Percentiles rank a stretch among this genome's conserved stretches.
phyloP scores from a whole-genome alignment of 35 echinoderm and acorn worm species.

The Ophioderma brevispina region DNA sequence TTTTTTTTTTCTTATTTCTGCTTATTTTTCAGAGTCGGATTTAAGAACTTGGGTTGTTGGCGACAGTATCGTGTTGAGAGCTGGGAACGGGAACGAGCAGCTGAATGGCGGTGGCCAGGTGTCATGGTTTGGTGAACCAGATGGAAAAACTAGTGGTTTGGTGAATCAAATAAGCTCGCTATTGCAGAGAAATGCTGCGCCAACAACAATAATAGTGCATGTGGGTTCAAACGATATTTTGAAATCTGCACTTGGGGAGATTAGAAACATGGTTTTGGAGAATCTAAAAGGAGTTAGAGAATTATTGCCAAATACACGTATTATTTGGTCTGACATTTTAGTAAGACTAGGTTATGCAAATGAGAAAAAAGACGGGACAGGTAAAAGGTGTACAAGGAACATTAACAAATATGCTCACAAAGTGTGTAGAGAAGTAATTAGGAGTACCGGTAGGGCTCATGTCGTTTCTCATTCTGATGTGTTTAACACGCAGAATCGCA shows the following conservation, averaged over 20 bases:
- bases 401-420: background rate
- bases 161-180: background rate
- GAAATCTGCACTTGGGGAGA: background rate
- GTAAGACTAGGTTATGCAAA: background rate
- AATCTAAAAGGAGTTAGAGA: background rate
- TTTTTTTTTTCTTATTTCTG: too few species aligned
- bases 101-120: background rate
- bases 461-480: background rate
- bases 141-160: background rate
- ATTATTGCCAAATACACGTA: background rate
- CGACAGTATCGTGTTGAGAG: background rate
- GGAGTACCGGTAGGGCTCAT: background rate
- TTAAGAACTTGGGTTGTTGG: background rate
- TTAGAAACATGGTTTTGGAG: background rate
- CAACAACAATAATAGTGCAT: background rate
- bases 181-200: background rate
- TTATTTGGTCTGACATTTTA: background rate
- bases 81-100: background rate
- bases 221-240: background rate
- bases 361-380: background rate
- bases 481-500: background rate
- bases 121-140: background rate
- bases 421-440: background rate
- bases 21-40: too few species aligned
- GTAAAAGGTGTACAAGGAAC: background rate